Percentiles rank a stretch among this genome's conserved stretches.
These are phyloP conservation scores for Conus betulinus DNA, from an alignment of 1,140 invertebrate species.

Conservation along the genomic window DNA sequence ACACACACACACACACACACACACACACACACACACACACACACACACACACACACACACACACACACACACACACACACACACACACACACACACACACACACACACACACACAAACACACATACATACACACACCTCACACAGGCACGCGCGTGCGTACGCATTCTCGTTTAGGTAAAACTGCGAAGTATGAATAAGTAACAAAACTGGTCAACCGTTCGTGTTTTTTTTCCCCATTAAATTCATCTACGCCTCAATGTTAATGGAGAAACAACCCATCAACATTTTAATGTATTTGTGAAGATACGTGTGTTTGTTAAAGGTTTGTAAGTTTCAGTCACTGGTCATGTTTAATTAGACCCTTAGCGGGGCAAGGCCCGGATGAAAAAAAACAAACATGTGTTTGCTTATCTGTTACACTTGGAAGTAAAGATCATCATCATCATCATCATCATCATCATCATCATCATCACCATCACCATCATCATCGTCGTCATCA, in stretches of 20 bases:
- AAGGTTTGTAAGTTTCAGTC: no score
- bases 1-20: slow-evolving; percentile 8
- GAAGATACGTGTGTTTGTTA: no score
- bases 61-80: slow-evolving; percentile 8
- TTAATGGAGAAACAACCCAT: no score
- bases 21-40: slow-evolving; percentile 5
- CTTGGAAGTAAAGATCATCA: no score
- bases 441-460: slow-evolving; percentile 7
- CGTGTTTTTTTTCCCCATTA: not conserved
- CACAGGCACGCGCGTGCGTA: not conserved
- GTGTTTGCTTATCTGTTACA: no score
- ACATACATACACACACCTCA: not conserved
- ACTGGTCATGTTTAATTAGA: no score
- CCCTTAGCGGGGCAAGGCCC: no score
- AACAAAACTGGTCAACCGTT: not conserved
- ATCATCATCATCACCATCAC: no score
- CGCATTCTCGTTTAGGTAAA: not conserved
- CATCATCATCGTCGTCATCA: not conserved
- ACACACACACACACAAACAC: not conserved
- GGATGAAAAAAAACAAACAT: no score
- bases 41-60: not conserved
- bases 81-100: slow-evolving; percentile 5
- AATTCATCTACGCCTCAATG: no score
- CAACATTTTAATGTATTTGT: no score
- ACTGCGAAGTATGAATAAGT: no score